These are phyloP conservation scores for Lutjanus campechanus DNA, from an alignment of 2,797 vertebrate species.

Conservation along the genomic window DNA sequence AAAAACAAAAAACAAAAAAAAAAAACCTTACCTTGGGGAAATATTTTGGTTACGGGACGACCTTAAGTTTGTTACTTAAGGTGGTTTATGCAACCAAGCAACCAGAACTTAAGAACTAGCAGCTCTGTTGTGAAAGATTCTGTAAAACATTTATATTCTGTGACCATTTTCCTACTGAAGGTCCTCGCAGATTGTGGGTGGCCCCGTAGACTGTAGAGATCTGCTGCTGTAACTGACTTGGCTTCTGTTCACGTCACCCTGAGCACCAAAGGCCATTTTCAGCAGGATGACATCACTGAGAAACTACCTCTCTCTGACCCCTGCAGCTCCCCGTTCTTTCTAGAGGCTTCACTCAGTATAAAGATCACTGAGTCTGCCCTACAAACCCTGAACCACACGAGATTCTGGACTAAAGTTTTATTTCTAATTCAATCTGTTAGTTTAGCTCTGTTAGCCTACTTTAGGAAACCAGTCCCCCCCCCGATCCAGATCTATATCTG, in stretches of 20 bases:
- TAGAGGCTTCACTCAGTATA: slow-evolving; percentile 20
- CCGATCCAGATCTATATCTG: slow-evolving; percentile 43
- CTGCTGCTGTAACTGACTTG: slow-evolving; percentile 32
- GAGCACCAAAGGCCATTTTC: slow-evolving; percentile 57
- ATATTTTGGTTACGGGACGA: too few relatives aligned
- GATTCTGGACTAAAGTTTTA: slow-evolving; percentile 25
- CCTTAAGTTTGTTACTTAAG: too few relatives aligned
- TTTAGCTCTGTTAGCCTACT: slow-evolving; percentile 20
- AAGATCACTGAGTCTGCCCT: neutral
- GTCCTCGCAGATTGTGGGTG: neutral
- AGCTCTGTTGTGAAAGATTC: too few relatives aligned
- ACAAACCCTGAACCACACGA: slow-evolving; percentile 38
- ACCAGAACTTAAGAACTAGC: too few relatives aligned
- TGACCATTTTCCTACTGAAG: neutral
- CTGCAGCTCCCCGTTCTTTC: neutral
- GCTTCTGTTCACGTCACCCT: slow-evolving; percentile 27
- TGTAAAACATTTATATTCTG: neutral
- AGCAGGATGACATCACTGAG: slow-evolving; percentile 62
- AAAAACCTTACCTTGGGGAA: too few relatives aligned
- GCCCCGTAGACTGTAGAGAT: neutral
- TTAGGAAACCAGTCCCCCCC: slow-evolving; percentile 24
- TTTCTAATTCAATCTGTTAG: slow-evolving; percentile 31
- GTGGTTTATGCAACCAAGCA: too few relatives aligned
- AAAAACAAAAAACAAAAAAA: too few relatives aligned
- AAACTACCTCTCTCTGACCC: slow-evolving; percentile 42